Base-by-base conservation (phyloP, 2,113 vertebrate genomes). In the Tamias sibiricus region DNA sequence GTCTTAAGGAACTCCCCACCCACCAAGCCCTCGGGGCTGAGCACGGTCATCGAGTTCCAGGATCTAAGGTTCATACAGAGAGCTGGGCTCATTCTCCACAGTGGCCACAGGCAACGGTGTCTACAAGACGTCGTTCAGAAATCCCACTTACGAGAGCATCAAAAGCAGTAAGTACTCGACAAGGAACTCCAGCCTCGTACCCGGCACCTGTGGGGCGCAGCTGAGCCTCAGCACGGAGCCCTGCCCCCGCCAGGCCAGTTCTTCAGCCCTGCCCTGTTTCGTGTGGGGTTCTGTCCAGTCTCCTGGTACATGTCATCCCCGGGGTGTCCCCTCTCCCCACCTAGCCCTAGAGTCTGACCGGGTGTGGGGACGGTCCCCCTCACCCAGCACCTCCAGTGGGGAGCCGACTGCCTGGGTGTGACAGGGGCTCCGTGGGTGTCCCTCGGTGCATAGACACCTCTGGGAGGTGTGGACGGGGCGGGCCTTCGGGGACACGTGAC, bases 51-150 rank as follows among this genome's bases (percentile, higher is more conserved):
- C 20, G 4, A 1, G 26, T 24, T 17, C 22, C 32, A 28, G 68
- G 52, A 11, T n/a, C 1, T 2, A 1, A 12, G 20, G 28, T 49
- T 13, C 1, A 19, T 30, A 2, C 0, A 13, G 24, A 4, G 62
- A 14, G 6, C 30, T 13, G 20, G 0, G 8, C 32, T 10, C 2
- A 1, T 16, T 8, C 16, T 32, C 7, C 5, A 0, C 22, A 0
- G 4, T 2, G 47, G 28, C 17, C 0, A 11, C 0, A 19, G 62
- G 1, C 3, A 2, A 20, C 1, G 42, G 24, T 14, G 68, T 19
- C 20, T 20, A 6, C 49, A 13, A 62, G 13, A 28, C 52, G 2
- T 57, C 54, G 22, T 17, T 57, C 22, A 57, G 20, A 24, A 35
- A 0, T 13, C 2, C 2, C 10, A 1, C 49, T 26, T 57, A 12